Conservation (phyloP, 2,113 vertebrate species). For the Fulica atra region DNA sequence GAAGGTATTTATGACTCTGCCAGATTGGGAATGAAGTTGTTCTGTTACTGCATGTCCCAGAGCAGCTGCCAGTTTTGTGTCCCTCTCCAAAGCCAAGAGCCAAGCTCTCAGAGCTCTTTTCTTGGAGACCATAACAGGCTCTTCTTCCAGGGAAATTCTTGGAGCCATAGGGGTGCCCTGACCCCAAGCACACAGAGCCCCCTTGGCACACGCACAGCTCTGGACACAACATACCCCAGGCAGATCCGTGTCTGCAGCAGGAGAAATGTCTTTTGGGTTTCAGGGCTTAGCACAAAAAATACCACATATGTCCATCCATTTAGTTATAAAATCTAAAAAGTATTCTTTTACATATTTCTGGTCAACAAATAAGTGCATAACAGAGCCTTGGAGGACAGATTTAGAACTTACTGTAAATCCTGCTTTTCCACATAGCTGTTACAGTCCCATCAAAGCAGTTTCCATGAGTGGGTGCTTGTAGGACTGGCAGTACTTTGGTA, state of each 20-base stretch:
- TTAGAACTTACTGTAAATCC: neutral
- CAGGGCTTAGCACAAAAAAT: neutral
- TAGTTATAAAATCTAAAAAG: neutral
- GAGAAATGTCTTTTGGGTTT: neutral
- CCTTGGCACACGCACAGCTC: neutral
- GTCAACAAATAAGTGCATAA: neutral
- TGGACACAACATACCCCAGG: neutral
- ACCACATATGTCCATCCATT: neutral
- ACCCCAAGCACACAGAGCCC: neutral
- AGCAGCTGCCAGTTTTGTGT: neutral
- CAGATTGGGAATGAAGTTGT: neutral
- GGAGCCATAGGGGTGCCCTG: neutral
- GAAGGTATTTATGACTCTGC: neutral
- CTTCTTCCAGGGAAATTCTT: neutral
- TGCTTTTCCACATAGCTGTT: neutral
- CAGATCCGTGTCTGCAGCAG: neutral
- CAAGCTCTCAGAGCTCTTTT: neutral
- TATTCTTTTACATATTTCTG: neutral
- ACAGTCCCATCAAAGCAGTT: neutral
- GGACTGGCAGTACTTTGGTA: neutral
- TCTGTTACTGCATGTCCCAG: neutral
- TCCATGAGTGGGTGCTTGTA: neutral
- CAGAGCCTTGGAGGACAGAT: neutral
- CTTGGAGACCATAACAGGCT: neutral
- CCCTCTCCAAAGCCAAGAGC: neutral